Evolutionary conservation across 2,797 vertebrate species (phyloP), one percentile per base, ranked within the genome.

Genomic region (Pangasius krempfi): DNA sequence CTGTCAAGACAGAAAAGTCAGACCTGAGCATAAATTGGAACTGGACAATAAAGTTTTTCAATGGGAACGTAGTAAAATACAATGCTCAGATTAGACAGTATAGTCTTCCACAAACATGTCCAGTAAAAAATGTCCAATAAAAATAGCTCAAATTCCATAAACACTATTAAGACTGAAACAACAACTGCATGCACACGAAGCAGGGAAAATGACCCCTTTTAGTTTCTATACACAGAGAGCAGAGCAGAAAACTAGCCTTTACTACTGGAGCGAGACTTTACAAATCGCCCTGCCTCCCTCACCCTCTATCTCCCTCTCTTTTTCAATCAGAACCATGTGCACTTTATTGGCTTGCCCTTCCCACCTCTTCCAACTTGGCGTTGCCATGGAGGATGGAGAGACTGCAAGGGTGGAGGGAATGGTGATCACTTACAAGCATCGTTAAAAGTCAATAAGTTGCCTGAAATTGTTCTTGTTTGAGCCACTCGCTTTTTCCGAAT

Each of bases 271-370:
- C 12, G 50, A 70, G 16, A 79, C 22, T 20, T 89, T 81, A 76
- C 58, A 66, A 62, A 64, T 68, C n/a, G 30, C 60, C 83, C 44
- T 52, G 58, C n/a, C 37, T 60, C 54, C 54, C 52, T 75, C 22
- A 50, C 44, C 37, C 12, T 12, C 54, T 37, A 13, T 80, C 54
- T 58, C 30, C 20, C 20, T 82, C 37, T 83, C 40, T 60, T 68
- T 90, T 92, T 92, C 93, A 92, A 95, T 95, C 93, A 94, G 91
- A 91, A 94, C 91, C 94, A 95, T 93, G 92, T 95, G 94, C 92
- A 86, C 87, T 94, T 94, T 94, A 94, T 92, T 94, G 91, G 92
- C 87, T 89, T 40, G 56, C 88, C 81, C 92, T 92, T 89, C 88
- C 52, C 25, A 83, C 81, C 58, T 47, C 13, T 44, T 89, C 91